Conservation (phyloP, 1,140 invertebrate genomes). For the Episyrphus balteatus region DNA sequence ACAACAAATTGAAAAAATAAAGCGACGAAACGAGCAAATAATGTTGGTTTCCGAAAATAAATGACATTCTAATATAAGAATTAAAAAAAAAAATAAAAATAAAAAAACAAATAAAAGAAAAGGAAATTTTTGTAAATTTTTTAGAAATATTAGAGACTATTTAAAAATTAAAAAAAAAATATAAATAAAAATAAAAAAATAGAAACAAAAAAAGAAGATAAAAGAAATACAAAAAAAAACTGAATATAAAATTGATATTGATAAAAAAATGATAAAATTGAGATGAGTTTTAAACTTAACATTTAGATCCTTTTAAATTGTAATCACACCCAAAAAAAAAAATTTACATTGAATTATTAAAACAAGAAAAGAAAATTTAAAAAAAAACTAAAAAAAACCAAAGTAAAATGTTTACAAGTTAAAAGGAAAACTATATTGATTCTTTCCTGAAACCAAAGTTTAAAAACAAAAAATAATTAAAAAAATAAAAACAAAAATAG, state of each 20-base stretch:
- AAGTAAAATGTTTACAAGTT: too few species aligned
- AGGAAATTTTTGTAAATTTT: conserved; percentile 3
- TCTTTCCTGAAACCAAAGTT: conserved; percentile 6
- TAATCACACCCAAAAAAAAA: too few species aligned
- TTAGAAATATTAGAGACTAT: conserved; percentile 2
- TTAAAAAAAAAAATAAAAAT: not conserved
- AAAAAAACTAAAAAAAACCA: too few species aligned
- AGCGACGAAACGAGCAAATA: too few species aligned
- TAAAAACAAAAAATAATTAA: conserved; percentile 2
- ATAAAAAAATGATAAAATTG: too few species aligned
- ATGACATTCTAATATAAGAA: not conserved
- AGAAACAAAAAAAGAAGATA: not conserved
- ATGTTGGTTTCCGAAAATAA: too few species aligned
- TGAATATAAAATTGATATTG: not conserved
- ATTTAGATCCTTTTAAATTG: too few species aligned
- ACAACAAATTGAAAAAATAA: too few species aligned
- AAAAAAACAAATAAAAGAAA: not conserved
- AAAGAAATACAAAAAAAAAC: conserved; percentile 1
- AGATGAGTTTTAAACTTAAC: too few species aligned
- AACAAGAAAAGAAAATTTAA: too few species aligned
- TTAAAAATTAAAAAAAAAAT: conserved; percentile 7
- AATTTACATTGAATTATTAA: too few species aligned
- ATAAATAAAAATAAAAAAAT: conserved; percentile 1
- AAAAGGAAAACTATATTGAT: too few species aligned
- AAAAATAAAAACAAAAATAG: conserved; percentile 16